A percentile compares a stretch with the other conserved stretches of the same genome.
Evolutionary conservation across 2,888 invertebrate genomes (phyloP).

Genomic region (Furcula furcula): DNA sequence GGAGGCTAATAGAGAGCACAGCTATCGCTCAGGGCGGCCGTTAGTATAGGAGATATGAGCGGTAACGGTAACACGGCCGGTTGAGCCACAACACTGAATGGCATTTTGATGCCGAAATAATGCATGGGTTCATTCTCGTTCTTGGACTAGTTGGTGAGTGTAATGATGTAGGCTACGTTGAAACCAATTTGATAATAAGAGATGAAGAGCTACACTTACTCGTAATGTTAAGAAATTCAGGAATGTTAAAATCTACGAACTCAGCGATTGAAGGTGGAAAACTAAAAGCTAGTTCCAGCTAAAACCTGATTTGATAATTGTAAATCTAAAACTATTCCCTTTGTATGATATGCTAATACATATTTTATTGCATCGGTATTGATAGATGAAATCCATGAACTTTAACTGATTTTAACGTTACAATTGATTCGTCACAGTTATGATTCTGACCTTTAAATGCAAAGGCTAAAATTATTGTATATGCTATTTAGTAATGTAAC

Average conservation of each 20-base stretch:
- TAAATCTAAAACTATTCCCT: too few species aligned
- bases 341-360: too few species aligned
- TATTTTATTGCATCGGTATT: too few species aligned
- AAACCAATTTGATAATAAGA: too few species aligned
- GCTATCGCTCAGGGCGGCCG: conserved; percentile 29
- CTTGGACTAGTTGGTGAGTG: conserved; percentile 1
- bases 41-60: conserved; percentile 23
- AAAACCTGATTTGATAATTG: too few species aligned
- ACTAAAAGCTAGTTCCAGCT: too few species aligned
- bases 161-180: neutral
- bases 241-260: too few species aligned
- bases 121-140: conserved; percentile 3
- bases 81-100: conserved; percentile 10
- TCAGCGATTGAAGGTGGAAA: too few species aligned
- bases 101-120: conserved; percentile 12
- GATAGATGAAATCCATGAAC: conserved; percentile 3
- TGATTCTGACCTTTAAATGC: conserved; percentile 1
- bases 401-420: conserved; percentile 9
- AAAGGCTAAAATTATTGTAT: conserved; percentile 2
- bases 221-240: too few species aligned
- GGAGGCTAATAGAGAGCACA: conserved; percentile 28
- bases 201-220: too few species aligned
- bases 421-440: conserved; percentile 10
- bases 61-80: conserved; percentile 14
- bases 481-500: neutral